Evolutionary conservation across 2,113 vertebrate species (phyloP).

Genomic region (Barbus barbus): DNA sequence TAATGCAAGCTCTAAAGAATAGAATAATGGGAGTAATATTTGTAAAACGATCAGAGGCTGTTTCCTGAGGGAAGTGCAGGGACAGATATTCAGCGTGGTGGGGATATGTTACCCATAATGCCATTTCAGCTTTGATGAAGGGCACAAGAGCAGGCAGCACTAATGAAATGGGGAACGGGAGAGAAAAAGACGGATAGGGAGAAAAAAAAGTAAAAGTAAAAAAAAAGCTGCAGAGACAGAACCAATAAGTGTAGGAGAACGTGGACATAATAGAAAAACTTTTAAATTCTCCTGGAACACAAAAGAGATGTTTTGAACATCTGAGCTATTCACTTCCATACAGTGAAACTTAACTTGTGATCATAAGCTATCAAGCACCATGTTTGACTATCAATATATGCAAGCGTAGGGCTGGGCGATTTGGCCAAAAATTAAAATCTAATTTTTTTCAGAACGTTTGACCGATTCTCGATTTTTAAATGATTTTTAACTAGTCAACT

Average conservation of each 20-base stretch:
- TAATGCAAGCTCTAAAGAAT: constrained; percentile 21
- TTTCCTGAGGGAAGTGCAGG: constrained; percentile 1
- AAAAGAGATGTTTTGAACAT: not conserved
- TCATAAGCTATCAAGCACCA: not conserved
- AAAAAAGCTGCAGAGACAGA: constrained; percentile 8
- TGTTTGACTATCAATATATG: too few relatives aligned
- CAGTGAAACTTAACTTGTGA: not conserved
- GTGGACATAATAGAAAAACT: not conserved
- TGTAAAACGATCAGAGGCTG: constrained; percentile 47
- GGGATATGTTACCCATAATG: constrained; percentile 53
- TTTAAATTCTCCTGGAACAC: not conserved
- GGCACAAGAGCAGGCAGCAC: constrained; percentile 41
- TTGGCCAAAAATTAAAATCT: too few relatives aligned
- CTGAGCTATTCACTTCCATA: not conserved
- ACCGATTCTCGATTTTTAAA: too few relatives aligned
- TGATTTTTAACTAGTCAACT: too few relatives aligned
- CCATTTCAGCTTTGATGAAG: constrained; percentile 53
- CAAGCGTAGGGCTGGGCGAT: too few relatives aligned
- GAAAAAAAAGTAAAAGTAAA: not conserved
- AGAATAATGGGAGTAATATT: constrained; percentile 52
- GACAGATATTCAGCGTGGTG: constrained; percentile 30
- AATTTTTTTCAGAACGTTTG: too few relatives aligned
- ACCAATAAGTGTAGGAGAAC: not conserved
- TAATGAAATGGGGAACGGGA: constrained; percentile 48
- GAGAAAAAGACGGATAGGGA: too few relatives aligned